Evolutionary conservation across 2,797 vertebrate species (phyloP).

Genomic region (Labeo calbasu): DNA sequence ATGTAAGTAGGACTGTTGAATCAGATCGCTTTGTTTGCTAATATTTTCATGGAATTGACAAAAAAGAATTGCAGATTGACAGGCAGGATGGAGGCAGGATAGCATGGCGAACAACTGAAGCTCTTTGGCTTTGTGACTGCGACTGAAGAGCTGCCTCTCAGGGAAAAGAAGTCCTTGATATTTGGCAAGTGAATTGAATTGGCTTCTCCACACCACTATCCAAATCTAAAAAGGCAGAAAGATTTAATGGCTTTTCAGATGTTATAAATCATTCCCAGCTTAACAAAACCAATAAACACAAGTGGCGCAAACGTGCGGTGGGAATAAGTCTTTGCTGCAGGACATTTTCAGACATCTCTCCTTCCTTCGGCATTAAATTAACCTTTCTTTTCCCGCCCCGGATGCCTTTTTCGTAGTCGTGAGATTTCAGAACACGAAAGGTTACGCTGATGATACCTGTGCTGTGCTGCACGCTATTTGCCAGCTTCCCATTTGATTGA

Average conservation of each 20-base stretch:
- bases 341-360: conserved; percentile 38
- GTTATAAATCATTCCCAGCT: conserved; percentile 56
- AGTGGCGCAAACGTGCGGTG: conserved; percentile 36
- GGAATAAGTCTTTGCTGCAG: conserved; percentile 40
- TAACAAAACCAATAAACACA: conserved; percentile 62
- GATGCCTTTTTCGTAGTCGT: conserved; percentile 24
- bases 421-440: conserved; percentile 44
- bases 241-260: conserved; percentile 63
- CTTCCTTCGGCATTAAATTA: conserved; percentile 49
- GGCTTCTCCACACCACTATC: conserved; percentile 37
- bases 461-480: conserved; percentile 22
- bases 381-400: conserved; percentile 50
- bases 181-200: conserved; percentile 58
- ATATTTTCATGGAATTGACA: background rate
- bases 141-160: conserved; percentile 50
- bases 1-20: background rate
- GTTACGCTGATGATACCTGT: conserved; percentile 36
- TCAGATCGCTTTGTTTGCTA: background rate
- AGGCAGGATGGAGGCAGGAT: background rate
- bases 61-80: background rate
- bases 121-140: conserved; percentile 13
- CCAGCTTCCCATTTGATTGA: conserved; percentile 42
- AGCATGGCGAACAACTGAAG: background rate
- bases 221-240: conserved; percentile 53
- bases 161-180: conserved; percentile 56